These are phyloP conservation scores for Seriola dumerili DNA, from an alignment of 2,113 vertebrate genomes.

Conservation along the genomic window DNA sequence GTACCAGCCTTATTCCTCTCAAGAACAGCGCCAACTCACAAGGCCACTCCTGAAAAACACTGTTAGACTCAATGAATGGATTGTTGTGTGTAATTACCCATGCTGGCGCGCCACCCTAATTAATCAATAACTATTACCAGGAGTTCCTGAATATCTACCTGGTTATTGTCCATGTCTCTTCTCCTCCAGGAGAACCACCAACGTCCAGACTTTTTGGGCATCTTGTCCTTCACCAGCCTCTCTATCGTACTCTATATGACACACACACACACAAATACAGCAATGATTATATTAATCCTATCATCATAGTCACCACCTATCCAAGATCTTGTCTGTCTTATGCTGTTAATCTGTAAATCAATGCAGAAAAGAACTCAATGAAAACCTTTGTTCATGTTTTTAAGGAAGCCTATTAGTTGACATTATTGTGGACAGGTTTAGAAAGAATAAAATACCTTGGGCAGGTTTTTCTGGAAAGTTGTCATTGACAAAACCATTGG, in stretches of 20 bases:
- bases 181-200: constrained; percentile 96
- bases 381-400: too few species aligned
- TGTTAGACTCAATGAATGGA: background rate
- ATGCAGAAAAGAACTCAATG: background rate
- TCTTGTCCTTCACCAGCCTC: constrained; percentile 91
- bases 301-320: background rate
- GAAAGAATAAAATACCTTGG: constrained; percentile 85
- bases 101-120: background rate
- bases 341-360: background rate
- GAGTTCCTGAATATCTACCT: constrained; percentile 62
- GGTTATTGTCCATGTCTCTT: constrained; percentile 83
- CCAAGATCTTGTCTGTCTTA: background rate
- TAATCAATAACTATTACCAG: background rate
- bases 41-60: background rate
- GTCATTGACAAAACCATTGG: constrained; percentile 94
- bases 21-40: background rate
- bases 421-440: background rate
- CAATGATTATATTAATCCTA: background rate
- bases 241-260: constrained; percentile 86
- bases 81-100: background rate
- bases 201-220: constrained; percentile 90
- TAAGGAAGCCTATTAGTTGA: background rate
- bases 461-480: constrained; percentile 92
- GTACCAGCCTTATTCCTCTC: background rate
- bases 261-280: background rate